phyloP scores from a whole-genome alignment of 2,797 vertebrate genomes.

The Syngnathus rostellatus region DNA sequence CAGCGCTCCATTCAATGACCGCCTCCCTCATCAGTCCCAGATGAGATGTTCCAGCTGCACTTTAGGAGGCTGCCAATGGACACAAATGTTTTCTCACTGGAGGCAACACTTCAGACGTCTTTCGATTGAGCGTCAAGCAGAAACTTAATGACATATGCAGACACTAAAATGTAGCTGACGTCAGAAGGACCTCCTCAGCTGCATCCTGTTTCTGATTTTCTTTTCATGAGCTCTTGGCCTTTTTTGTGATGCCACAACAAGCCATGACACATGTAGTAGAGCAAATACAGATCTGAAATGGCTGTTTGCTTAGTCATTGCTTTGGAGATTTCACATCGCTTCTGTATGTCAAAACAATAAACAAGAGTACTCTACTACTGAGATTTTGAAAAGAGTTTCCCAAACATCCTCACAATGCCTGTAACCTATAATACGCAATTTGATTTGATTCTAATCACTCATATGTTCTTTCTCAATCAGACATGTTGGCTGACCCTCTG shows the following conservation, averaged over 20 bases:
- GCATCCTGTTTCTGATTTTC: conserved; percentile 68
- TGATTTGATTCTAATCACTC: not conserved
- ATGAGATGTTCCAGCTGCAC: conserved; percentile 42
- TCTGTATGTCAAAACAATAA: not conserved
- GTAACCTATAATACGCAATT: not conserved
- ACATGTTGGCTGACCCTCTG: conserved; percentile 81
- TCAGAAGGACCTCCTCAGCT: conserved; percentile 60
- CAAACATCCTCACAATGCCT: too few relatives aligned
- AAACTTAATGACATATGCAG: conserved; percentile 4
- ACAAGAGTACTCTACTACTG: not conserved
- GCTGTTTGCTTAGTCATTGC: not conserved
- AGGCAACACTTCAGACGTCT: conserved; percentile 22
- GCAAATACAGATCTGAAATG: not conserved
- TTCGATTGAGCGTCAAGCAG: not conserved
- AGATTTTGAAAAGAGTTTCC: too few relatives aligned
- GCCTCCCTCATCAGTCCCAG: conserved; percentile 28
- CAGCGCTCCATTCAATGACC: not conserved
- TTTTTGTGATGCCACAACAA: not conserved
- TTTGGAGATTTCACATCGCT: not conserved
- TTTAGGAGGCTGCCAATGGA: conserved; percentile 42
- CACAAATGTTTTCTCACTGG: conserved; percentile 57
- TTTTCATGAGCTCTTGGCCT: conserved; percentile 47
- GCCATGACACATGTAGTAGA: not conserved
- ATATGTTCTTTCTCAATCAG: conserved; percentile 46
- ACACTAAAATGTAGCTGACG: conserved; percentile 34